A percentile compares a stretch with the other conserved stretches of the same genome.
Conservation (phyloP, 1,140 invertebrate genomes). For the Tetramorium parvispinum region DNA sequence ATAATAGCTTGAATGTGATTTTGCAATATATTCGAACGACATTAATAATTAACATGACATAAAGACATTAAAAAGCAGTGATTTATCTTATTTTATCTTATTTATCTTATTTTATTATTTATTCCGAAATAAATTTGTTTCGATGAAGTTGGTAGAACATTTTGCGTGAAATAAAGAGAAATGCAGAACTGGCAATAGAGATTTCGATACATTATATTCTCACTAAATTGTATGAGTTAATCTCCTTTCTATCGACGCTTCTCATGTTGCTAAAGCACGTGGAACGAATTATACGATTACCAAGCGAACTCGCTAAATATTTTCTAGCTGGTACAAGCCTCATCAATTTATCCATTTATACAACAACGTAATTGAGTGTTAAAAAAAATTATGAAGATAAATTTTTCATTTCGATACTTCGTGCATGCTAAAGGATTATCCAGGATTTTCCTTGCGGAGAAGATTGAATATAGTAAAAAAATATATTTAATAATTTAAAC, state of each 20-base stretch:
- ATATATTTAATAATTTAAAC: not conserved
- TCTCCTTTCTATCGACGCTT: not conserved
- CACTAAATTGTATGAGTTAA: constrained; percentile 30
- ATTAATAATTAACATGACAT: not conserved
- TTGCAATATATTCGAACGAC: not conserved
- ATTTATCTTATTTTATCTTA: not conserved
- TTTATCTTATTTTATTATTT: not conserved
- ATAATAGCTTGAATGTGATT: not conserved
- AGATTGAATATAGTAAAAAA: constrained; percentile 26
- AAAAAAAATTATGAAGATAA: constrained; percentile 37
- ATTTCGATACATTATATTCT: constrained; percentile 7
- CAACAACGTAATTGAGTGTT: constrained; percentile 4
- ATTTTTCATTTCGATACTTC: constrained; percentile 20
- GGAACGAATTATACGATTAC: constrained; percentile 32
- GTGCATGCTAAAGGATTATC: constrained; percentile 12
- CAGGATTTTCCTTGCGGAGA: constrained; percentile 1
- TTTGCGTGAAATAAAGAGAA: not conserved
- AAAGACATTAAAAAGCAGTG: not conserved
- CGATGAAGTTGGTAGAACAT: not conserved
- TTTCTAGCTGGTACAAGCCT: constrained; percentile 8
- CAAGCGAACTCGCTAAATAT: constrained; percentile 36
- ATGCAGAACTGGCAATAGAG: not conserved
- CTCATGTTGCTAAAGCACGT: not conserved
- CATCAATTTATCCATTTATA: constrained; percentile 1
- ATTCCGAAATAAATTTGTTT: not conserved